Base-by-base conservation (phyloP, 2,113 vertebrate species). In the Paradoxurus hermaphroditus region DNA sequence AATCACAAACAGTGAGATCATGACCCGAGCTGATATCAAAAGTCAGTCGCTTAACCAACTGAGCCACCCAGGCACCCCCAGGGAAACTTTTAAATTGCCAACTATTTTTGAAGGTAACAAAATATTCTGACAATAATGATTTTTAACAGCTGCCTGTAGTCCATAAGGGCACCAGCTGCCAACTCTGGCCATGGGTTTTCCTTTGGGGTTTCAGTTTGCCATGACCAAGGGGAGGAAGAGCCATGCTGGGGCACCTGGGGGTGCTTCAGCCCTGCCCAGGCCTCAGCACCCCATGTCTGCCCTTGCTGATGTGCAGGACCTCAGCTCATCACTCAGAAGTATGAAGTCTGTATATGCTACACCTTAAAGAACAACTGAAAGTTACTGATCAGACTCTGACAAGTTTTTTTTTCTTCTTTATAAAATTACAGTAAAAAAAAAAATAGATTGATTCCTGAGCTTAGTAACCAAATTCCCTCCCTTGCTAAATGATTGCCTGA, bases 211-310 rank as follows among this genome's bases (percentile, higher is more conserved):
- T 72, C 1, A 4, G 8, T 27, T 82, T 65, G 39, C 44, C 6
- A 16, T 56, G 59, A 51, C 29, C 21, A 36, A 59, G 18, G 13
- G 11, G 3, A 3, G 18, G 41, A 62, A 67, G 25, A 72, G 6
- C 29, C 7, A 25, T 18, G 11, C 6, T 7, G 14, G 16, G 10
- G 72, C 9, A 62, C 8, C 21, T 72, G 1, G 0, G 1, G 4
- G 14, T 62, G 34, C 46, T 4, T 65, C 13, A 7, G 7, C 36
- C 23, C 39, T 21, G 4, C 53, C 51, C 29, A 18, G 14, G 15
- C 18, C 2, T 59, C 18, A 14, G 59, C 8, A 21, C 21, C n/a
- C 49, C 67, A 36, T 5, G 3, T 51, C 62, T 83, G 56, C 19
- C 4, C 67, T 77, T 18, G 8, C 13, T 67, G 53, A 65, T 29